Evolutionary conservation across 2,797 vertebrate genomes (phyloP).

Genomic region (Taeniopygia guttata): DNA sequence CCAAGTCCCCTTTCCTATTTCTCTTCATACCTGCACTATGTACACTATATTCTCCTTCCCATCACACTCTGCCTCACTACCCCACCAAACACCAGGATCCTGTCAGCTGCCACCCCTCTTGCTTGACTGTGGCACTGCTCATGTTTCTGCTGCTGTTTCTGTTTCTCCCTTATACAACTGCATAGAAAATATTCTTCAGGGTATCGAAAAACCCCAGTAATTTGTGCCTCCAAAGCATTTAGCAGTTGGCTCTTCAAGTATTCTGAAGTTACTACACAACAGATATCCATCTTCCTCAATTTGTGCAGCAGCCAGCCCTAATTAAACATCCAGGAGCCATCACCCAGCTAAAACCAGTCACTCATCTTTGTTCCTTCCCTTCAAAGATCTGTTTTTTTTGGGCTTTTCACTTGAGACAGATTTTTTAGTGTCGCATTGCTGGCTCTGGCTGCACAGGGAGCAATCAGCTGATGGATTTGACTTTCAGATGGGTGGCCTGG

Average conservation of each 20-base stretch:
- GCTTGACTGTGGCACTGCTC: background rate
- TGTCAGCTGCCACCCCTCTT: background rate
- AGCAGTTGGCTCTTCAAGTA: background rate
- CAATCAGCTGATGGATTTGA: background rate
- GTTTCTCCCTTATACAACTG: background rate
- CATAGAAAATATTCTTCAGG: background rate
- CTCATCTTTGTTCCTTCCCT: background rate
- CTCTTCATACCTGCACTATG: background rate
- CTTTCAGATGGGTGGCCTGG: background rate
- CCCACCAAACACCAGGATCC: background rate
- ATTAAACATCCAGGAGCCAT: background rate
- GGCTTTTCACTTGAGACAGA: fast-evolving
- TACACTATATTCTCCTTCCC: background rate
- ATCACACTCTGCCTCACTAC: background rate
- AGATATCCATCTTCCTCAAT: conserved; percentile 1
- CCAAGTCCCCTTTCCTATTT: background rate
- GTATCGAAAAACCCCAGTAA: background rate
- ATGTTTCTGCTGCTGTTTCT: background rate
- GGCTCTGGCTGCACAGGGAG: fast-evolving
- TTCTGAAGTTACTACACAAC: background rate
- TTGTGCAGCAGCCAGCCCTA: background rate
- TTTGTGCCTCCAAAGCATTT: background rate
- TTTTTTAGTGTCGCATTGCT: fast-evolving
- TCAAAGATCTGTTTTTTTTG: fast-evolving
- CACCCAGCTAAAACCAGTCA: background rate